Evolutionary conservation across 53 echinoderm and acorn worm species (phyloP).

Genomic region (Antedon mediterranea): DNA sequence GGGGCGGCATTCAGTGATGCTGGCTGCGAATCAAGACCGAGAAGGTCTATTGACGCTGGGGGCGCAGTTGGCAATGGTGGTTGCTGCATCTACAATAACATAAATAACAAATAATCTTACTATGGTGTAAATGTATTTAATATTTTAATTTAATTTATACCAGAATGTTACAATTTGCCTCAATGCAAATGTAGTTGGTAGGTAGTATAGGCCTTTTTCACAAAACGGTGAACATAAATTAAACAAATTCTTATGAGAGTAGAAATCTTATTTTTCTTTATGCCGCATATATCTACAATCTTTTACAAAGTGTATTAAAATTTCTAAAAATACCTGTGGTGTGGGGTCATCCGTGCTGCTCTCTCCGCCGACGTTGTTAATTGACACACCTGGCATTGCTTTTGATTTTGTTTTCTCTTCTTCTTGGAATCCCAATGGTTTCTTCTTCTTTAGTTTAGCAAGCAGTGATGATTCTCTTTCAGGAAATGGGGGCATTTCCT

Average conservation of each 20-base stretch:
- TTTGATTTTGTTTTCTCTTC: conserved; percentile 26
- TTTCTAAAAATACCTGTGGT: not conserved
- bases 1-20: conserved; percentile 1
- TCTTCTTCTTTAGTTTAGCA: conserved; percentile 95
- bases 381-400: conserved; percentile 19
- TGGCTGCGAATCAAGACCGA: conserved; percentile 40
- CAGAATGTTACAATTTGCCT: too few species aligned
- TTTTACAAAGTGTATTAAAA: too few species aligned
- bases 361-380: conserved; percentile 74
- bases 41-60: conserved; percentile 38
- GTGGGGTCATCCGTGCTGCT: conserved; percentile 79
- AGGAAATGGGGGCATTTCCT: conserved; percentile 98
- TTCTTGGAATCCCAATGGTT: conserved; percentile 28
- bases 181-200: too few species aligned
- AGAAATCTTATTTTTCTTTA: too few species aligned
- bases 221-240: too few species aligned
- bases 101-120: too few species aligned
- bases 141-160: too few species aligned
- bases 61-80: not conserved
- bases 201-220: too few species aligned
- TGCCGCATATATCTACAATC: too few species aligned
- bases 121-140: too few species aligned
- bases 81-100: not conserved
- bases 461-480: conserved; percentile 91
- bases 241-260: too few species aligned